Percentiles rank a stretch among this genome's conserved stretches.
phyloP scores from a whole-genome alignment of 2,797 vertebrate species.

The Heteromormyrus szaboi region DNA sequence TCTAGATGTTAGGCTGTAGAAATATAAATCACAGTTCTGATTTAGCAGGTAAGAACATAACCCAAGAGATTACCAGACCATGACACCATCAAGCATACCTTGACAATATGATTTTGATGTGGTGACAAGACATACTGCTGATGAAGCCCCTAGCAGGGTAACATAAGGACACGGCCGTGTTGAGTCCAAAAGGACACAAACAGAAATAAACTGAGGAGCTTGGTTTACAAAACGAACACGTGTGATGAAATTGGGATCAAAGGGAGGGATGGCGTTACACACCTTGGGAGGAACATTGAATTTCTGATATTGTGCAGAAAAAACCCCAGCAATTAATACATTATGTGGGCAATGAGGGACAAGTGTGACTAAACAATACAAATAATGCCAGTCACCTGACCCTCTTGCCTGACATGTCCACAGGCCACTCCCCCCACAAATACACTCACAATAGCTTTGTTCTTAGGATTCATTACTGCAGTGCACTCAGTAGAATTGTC shows the following conservation, averaged over 20 bases:
- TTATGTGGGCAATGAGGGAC: neutral
- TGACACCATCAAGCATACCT: neutral
- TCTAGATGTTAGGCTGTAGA: neutral
- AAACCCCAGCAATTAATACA: neutral
- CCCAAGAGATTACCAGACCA: neutral
- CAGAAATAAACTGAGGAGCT: neutral
- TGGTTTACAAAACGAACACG: neutral
- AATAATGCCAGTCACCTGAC: neutral
- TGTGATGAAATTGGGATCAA: neutral
- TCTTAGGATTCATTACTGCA: neutral
- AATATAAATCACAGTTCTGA: neutral
- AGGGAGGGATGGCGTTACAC: neutral
- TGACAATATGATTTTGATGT: neutral
- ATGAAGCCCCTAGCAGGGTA: neutral
- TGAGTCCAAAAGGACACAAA: neutral
- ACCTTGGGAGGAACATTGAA: neutral
- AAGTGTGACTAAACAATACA: neutral
- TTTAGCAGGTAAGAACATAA: neutral
- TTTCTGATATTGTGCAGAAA: neutral
- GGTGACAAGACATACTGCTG: neutral
- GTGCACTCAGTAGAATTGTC: neutral
- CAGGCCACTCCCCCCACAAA: neutral
- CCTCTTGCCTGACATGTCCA: neutral
- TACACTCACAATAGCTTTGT: neutral
- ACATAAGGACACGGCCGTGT: neutral